These are phyloP conservation scores for Drosophila nr. fundita DNA, from an alignment of 2,888 invertebrate species.

Conservation along the genomic window DNA sequence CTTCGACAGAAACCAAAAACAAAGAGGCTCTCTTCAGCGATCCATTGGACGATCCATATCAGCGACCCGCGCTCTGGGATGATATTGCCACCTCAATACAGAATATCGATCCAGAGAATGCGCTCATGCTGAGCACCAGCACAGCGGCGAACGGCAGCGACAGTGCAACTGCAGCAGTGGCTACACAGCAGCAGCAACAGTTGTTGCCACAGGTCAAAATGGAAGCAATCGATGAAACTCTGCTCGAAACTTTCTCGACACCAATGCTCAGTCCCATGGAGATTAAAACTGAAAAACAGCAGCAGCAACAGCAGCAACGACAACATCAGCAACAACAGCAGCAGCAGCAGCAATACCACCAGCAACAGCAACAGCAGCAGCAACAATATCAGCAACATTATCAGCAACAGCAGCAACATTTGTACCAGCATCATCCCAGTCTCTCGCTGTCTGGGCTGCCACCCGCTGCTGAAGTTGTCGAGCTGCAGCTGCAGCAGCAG, in stretches of 20 bases:
- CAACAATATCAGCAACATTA: slow-evolving; percentile 73
- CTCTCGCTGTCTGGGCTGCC: slow-evolving; percentile 72
- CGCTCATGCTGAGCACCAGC: slow-evolving; percentile 91
- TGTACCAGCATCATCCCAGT: slow-evolving; percentile 84
- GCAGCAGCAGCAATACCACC: slow-evolving; percentile 52
- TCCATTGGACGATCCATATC: slow-evolving; percentile 91
- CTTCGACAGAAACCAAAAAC: slow-evolving; percentile 83
- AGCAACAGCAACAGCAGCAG: slow-evolving; percentile 63
- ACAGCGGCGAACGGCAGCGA: slow-evolving; percentile 82
- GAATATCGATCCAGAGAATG: slow-evolving; percentile 95
- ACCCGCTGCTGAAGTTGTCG: slow-evolving; percentile 77
- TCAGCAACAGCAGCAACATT: slow-evolving; percentile 75
- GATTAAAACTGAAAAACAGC: slow-evolving; percentile 90
- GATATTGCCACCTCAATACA: slow-evolving; percentile 96
- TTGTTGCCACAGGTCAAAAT: slow-evolving; percentile 89
- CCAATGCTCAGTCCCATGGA: slow-evolving; percentile 92
- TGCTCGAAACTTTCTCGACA: slow-evolving; percentile 88
- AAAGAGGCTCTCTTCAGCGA: slow-evolving; percentile 84
- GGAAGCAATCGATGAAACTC: slow-evolving; percentile 89
- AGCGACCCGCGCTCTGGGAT: slow-evolving; percentile 95
- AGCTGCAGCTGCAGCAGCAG: slow-evolving; percentile 73
- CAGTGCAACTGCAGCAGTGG: slow-evolving; percentile 36
- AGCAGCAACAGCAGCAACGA: slow-evolving; percentile 75
- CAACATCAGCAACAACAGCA: slow-evolving; percentile 72
- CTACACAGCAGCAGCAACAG: slow-evolving; percentile 48